Evolutionary conservation across 53 echinoderm and acorn worm species (phyloP).

Genomic region (Holothuria scabra): DNA sequence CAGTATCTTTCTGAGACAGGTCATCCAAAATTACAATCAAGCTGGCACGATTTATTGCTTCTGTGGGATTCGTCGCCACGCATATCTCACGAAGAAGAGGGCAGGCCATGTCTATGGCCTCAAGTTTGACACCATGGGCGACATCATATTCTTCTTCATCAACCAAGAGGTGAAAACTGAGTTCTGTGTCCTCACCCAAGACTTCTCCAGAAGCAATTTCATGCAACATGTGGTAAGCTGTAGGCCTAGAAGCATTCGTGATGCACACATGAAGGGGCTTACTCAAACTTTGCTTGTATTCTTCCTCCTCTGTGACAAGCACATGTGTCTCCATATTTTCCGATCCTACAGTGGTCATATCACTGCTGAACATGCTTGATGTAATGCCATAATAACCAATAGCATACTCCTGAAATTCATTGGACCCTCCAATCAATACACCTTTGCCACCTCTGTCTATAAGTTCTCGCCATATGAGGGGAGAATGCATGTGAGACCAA

Average conservation of each 20-base stretch:
- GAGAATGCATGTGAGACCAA: conserved; percentile 88
- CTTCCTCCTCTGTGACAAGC: conserved; percentile 70
- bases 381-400: conserved; percentile 90
- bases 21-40: conserved; percentile 85
- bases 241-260: conserved; percentile 81
- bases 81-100: conserved; percentile 76
- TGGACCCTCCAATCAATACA: conserved; percentile 94
- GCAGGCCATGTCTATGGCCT: conserved; percentile 82
- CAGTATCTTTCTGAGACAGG: conserved; percentile 65
- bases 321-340: conserved; percentile 90
- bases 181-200: conserved; percentile 67
- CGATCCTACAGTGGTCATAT: conserved; percentile 81
- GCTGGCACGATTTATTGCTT: conserved; percentile 76
- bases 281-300: conserved; percentile 76
- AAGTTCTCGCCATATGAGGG: conserved; percentile 95
- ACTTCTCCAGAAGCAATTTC: conserved; percentile 93
- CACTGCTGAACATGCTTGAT: conserved; percentile 80
- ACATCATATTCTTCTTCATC: conserved; percentile 53
- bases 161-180: conserved; percentile 74
- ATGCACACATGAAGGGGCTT: conserved; percentile 92
- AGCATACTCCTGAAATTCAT: conserved; percentile 98
- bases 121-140: conserved; percentile 81
- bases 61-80: conserved; percentile 68
- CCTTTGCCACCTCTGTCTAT: conserved; percentile 88
- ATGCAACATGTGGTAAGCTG: conserved; percentile 86